Percentiles rank a stretch among this genome's conserved stretches.
phyloP scores from a whole-genome alignment of 1,140 invertebrate species.

The Mactra quadrangularis region DNA sequence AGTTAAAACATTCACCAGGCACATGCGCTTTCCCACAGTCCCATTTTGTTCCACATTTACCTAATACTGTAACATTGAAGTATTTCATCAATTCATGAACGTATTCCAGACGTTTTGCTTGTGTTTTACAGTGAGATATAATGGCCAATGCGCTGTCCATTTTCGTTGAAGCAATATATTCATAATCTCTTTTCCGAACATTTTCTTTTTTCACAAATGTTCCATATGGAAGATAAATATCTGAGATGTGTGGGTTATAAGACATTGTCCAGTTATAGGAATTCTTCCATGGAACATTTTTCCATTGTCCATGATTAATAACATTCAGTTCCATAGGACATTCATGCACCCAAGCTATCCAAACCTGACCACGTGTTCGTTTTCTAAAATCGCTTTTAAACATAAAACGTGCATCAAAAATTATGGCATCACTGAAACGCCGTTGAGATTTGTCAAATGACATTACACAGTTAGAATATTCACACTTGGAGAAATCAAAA shows the following conservation, averaged over 20 bases:
- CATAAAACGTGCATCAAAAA: neutral
- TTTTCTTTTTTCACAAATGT: neutral
- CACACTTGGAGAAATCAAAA: neutral
- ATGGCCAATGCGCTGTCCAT: neutral
- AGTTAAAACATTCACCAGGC: constrained; percentile 3
- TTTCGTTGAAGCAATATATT: neutral
- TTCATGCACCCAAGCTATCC: neutral
- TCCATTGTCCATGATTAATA: neutral
- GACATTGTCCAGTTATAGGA: neutral
- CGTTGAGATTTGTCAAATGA: neutral
- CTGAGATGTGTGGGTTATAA: neutral
- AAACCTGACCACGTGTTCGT: neutral
- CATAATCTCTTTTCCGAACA: neutral
- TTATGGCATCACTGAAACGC: neutral
- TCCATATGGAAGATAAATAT: constrained; percentile 15
- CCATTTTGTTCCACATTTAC: constrained; percentile 2
- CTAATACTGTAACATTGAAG: neutral
- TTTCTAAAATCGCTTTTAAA: neutral
- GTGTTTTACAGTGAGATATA: constrained; percentile 2
- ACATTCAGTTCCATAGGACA: neutral
- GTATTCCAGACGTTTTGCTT: neutral
- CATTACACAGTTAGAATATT: neutral
- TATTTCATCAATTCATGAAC: neutral
- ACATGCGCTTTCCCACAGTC: neutral
- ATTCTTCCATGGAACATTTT: neutral